These are phyloP conservation scores for Brachyhypopomus gauderio DNA, from an alignment of 2,113 vertebrate species.

Conservation along the genomic window DNA sequence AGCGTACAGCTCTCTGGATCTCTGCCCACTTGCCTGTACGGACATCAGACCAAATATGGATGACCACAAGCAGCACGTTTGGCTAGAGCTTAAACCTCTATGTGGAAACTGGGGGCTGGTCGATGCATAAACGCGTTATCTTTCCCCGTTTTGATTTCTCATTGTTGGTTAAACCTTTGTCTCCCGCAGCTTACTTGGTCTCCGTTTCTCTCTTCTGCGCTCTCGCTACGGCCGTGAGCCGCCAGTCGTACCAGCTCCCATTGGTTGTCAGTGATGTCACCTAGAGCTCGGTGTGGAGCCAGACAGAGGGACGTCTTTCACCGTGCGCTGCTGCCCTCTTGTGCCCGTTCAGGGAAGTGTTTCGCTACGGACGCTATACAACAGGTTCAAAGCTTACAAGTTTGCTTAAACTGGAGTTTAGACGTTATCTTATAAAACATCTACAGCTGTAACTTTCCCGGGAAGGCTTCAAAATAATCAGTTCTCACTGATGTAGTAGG, in stretches of 20 bases:
- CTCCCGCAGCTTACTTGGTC: constrained; percentile 36
- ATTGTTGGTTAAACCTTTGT: neutral
- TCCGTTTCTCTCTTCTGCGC: constrained; percentile 31
- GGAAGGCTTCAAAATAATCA: neutral
- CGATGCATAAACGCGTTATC: neutral
- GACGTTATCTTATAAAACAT: neutral
- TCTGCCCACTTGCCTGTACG: constrained; percentile 14
- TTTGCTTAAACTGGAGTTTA: neutral
- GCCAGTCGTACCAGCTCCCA: constrained; percentile 57
- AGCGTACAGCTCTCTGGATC: neutral
- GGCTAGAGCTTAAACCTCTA: neutral
- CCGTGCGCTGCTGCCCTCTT: constrained; percentile 64
- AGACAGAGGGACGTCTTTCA: constrained; percentile 32
- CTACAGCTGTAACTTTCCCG: neutral
- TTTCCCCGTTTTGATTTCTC: neutral
- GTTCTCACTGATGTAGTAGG: no score
- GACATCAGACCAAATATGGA: neutral
- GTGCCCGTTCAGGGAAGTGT: constrained; percentile 54
- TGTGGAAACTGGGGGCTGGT: neutral
- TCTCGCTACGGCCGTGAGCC: constrained; percentile 45
- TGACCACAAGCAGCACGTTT: no score
- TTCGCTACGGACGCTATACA: neutral
- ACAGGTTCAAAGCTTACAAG: neutral
- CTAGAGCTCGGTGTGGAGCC: constrained; percentile 64
- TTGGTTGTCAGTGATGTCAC: constrained; percentile 80